These are phyloP conservation scores for Otus sunia DNA, from an alignment of 2,113 vertebrate species.

Conservation along the genomic window DNA sequence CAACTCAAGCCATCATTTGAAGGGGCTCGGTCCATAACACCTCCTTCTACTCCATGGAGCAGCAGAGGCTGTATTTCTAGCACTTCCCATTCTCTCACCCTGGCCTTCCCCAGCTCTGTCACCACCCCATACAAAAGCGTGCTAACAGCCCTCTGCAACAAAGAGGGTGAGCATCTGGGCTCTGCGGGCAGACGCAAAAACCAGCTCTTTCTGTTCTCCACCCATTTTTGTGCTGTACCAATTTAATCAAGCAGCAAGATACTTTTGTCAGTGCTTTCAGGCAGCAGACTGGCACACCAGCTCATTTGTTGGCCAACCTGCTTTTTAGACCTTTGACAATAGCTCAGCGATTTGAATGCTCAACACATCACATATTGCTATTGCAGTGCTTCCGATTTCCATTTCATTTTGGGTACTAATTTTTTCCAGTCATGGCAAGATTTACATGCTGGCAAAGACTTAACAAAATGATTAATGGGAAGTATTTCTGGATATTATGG, in stretches of 20 bases:
- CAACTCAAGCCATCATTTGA: neutral
- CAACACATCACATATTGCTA: neutral
- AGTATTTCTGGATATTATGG: neutral
- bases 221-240: neutral
- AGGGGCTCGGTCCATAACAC: neutral
- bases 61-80: neutral
- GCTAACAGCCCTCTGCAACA: neutral
- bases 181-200: neutral
- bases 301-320: neutral
- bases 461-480: neutral
- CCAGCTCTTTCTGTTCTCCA: neutral
- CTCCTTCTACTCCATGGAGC: too few relatives aligned
- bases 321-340: neutral
- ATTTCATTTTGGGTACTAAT: neutral
- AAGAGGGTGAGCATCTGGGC: neutral
- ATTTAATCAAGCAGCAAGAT: neutral
- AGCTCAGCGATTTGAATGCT: neutral
- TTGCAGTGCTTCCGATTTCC: neutral
- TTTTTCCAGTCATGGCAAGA: neutral
- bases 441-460: neutral
- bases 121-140: accelerated
- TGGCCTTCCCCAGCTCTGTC: neutral
- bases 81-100: neutral
- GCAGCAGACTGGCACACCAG: neutral
- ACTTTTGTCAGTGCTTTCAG: neutral